Base-by-base conservation (phyloP, 2,797 vertebrate genomes). In the Acropternis orthonyx region DNA sequence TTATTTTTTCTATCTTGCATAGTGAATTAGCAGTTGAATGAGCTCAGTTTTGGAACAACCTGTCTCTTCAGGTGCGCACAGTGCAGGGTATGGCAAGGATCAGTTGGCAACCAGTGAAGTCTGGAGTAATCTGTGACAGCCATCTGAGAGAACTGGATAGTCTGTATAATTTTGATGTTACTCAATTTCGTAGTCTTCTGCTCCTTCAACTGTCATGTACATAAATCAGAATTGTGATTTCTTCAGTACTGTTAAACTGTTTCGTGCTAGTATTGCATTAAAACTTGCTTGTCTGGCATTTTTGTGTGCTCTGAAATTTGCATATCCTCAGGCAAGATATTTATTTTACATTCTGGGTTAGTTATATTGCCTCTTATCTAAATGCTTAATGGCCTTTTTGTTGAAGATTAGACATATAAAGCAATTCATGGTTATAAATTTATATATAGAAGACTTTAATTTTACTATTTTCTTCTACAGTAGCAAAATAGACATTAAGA, bases 251-350 rank as follows among this genome's bases (percentile, higher is more conserved):
- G 20, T 67, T 93, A 12, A 76, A 48, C 37, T 49, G 37, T 93
- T 92, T 82, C 49, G 14, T 55, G 63, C 10, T 39, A 43, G 21
- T 58, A 26, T 85, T 95, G 55, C 56, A 48, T 74, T 84, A 66
- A 48, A 87, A 92, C 37, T 84, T 92, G 83, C 94, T 87, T 75
- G 72, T 41, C 62, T 95, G n/a, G 90, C 88, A 56, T 75, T 94
- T 92, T 67, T 62, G 13, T 76, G 22, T 8, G 4, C 86, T 86
- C 39, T 81, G 49, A 91, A 91, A 94, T 90, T 89, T 92, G 82
- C 56, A 80, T 91, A 59, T 87, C 69, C 88, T 28, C 43, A 32
- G 58, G 67, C 81, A 72, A 66, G 36, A 41, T 94, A 58, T 32
- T 88, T 83, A 48, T 30, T 96, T 93, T 89, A 41, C 61, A 21